Conservation (phyloP, 2,113 vertebrate species). For the Psettodes erumei region DNA sequence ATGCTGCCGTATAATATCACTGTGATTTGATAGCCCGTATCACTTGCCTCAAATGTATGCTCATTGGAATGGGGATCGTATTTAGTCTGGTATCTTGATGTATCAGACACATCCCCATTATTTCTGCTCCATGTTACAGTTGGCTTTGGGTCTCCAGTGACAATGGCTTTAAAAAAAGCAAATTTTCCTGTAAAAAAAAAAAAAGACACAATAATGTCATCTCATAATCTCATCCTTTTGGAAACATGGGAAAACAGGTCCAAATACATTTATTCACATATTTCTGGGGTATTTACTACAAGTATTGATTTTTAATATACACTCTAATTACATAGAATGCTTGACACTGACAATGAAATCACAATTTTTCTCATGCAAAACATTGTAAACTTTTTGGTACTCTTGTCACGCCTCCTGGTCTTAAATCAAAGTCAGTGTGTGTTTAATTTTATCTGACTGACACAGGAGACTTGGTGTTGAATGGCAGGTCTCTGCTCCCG, state of each 20-base stretch:
- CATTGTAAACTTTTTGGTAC: not conserved
- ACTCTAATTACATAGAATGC: not conserved
- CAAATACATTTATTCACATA: not conserved
- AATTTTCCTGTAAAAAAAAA: conserved; percentile 83
- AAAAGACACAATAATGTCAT: not conserved
- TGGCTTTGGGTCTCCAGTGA: conserved; percentile 85
- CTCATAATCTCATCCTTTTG: not conserved
- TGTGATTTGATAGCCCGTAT: conserved; percentile 34
- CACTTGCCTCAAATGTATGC: conserved; percentile 84
- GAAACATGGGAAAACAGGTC: not conserved
- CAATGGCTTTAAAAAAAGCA: conserved; percentile 87
- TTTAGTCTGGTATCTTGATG: conserved; percentile 82
- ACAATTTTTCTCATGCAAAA: not conserved
- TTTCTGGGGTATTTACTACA: not conserved
- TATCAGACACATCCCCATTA: conserved; percentile 79
- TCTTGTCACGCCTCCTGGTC: not conserved
- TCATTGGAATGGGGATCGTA: conserved; percentile 76
- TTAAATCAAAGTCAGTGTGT: conserved; percentile 1
- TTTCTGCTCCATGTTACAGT: conserved; percentile 82
- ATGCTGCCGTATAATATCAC: conserved; percentile 13
- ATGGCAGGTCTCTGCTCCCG: conserved; percentile 9
- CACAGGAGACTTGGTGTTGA: not conserved
- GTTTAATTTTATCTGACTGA: conserved; percentile 11
- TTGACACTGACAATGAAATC: not conserved
- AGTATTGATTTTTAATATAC: not conserved